Evolutionary conservation across 2,888 invertebrate genomes (phyloP), one percentile per base, ranked within the genome.

Genomic region (Pristionchus fissidentatus): DNA sequence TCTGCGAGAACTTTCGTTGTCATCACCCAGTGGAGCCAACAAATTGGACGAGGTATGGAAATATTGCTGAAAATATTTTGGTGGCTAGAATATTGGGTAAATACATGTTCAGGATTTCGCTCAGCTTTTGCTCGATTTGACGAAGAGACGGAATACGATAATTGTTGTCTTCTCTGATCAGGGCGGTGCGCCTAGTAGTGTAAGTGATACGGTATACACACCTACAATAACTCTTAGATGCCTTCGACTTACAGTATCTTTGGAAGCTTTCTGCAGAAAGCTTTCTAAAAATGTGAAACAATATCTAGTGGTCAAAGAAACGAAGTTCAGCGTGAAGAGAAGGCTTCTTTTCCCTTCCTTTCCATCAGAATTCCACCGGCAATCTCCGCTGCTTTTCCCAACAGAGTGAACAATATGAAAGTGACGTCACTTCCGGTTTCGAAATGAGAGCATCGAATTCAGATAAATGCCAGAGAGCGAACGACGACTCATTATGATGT

Each of bases 391-490:
- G 41, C 57, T 38, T 79, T 79, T 29, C 79, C 79, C 38, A 79
- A 79, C 41, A 22, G 79, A 57, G n/a, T 79, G 49, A 46, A 29
- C 35, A 79, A 79, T 79, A 15, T 79, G 26, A 79, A 79, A 29
- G 79, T 79, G 1, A 49, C 49, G 1, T 19, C 22, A 55, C 7
- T 55, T 10, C 5, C 3, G 4, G n/a, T 29, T 3, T 62, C 19
- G 3, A 15, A 29, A 32, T 32, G 35, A 32, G 3, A 49, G 32
- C 32, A 4, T 22, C 7, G 13, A 79, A 57, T 60, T 55, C 41
- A 79, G 79, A 57, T 38, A 29, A 79, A 79, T 32, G 79, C 79
- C 29, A 15, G 26, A 41, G 57, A 79, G 41, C 35, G 79, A 57
- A 46, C 43, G n/a, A 57, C 57, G 1, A 79, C 79, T 19, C 55